phyloP scores from a whole-genome alignment of 2,888 invertebrate species.

The Cataglyphis cursor region DNA sequence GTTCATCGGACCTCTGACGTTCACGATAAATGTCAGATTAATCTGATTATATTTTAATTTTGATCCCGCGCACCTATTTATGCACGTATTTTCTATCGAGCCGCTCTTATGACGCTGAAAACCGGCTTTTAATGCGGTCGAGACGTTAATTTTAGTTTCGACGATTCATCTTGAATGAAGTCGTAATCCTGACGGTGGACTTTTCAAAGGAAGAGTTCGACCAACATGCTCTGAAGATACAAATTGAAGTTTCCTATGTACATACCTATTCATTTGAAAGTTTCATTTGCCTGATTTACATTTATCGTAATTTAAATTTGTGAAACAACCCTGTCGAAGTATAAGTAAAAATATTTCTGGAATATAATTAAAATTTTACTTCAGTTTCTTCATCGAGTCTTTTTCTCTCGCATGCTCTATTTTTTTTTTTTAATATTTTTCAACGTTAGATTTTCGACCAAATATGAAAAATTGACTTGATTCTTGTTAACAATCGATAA shows the following conservation, averaged over 20 bases:
- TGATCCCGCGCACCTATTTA: conserved; percentile 40
- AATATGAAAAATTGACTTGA: neutral
- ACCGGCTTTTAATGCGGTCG: conserved; percentile 29
- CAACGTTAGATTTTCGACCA: neutral
- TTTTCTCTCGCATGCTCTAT: neutral
- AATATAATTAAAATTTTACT: neutral
- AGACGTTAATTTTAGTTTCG: conserved; percentile 63
- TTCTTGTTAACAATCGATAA: conserved; percentile 15
- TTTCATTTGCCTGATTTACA: conserved; percentile 9
- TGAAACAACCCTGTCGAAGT: neutral
- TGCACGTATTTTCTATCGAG: neutral
- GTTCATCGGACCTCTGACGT: conserved; percentile 53
- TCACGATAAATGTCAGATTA: conserved; percentile 50
- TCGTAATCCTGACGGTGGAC: conserved; percentile 44
- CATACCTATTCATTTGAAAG: conserved; percentile 13
- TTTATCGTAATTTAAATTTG: conserved; percentile 21
- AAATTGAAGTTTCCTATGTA: conserved; percentile 27
- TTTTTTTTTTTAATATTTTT: neutral
- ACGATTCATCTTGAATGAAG: conserved; percentile 62
- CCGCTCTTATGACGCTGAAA: conserved; percentile 43
- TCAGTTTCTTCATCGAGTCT: neutral
- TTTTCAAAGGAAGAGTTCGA: conserved; percentile 47
- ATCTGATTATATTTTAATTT: conserved; percentile 59
- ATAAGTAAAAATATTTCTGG: conserved; percentile 19
- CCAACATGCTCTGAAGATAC: neutral